These are phyloP conservation scores for Mesocricetus auratus DNA, from an alignment of 2,113 vertebrate genomes.

Conservation along the genomic window DNA sequence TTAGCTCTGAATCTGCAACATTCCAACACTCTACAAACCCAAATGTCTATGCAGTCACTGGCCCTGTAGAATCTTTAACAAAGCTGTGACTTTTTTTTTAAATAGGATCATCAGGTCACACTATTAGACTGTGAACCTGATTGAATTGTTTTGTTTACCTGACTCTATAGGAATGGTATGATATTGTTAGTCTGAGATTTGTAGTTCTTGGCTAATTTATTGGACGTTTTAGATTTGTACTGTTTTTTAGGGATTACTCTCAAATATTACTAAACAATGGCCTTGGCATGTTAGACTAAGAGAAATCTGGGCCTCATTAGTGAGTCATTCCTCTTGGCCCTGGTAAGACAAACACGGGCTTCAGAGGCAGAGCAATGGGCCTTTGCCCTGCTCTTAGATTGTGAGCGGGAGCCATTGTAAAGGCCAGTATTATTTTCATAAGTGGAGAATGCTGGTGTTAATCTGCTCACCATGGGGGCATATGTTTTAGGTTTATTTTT, in stretches of 20 bases:
- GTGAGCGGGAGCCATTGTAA: neutral
- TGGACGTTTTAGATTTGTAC: conserved; percentile 25
- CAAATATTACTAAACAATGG: conserved; percentile 68
- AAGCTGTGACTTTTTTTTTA: neutral
- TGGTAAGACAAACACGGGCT: conserved; percentile 55
- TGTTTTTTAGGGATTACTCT: conserved; percentile 54
- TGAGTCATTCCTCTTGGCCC: conserved; percentile 76
- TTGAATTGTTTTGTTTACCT: neutral
- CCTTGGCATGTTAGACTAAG: conserved; percentile 61
- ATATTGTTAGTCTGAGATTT: neutral
- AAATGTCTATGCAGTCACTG: neutral
- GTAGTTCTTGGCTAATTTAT: conserved; percentile 10
- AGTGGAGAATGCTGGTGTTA: neutral
- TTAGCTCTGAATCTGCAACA: neutral
- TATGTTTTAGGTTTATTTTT: conserved; percentile 50
- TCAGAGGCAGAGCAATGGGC: conserved; percentile 30
- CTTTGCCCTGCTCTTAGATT: conserved; percentile 18
- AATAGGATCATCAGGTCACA: neutral
- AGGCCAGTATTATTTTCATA: neutral
- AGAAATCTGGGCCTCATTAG: conserved; percentile 74
- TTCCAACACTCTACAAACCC: neutral
- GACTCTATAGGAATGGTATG: neutral
- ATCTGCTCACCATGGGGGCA: neutral
- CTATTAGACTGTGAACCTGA: neutral
- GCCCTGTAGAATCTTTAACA: neutral